These are phyloP conservation scores for Bergia sp. DNA, from an alignment of 92 coral and sea anemone genomes.

Conservation along the genomic window DNA sequence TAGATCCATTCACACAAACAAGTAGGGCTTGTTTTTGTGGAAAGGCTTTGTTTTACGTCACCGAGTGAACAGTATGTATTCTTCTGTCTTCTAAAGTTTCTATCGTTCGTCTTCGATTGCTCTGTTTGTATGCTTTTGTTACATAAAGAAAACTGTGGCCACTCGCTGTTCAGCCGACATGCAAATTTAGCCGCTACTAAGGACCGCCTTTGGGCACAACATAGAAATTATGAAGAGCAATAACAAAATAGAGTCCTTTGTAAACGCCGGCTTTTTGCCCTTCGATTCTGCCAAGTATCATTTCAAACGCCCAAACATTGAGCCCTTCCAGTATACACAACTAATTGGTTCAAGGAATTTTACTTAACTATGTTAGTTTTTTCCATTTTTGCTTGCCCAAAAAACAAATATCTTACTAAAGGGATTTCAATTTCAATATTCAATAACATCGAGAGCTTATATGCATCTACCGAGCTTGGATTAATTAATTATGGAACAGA, in stretches of 20 bases:
- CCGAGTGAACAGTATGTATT: neutral
- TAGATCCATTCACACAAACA: slow-evolving; percentile 36
- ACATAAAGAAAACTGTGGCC: slow-evolving; percentile 6
- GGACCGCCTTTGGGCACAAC: slow-evolving; percentile 71
- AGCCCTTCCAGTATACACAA: slow-evolving; percentile 11
- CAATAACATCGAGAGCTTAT: slow-evolving; percentile 25
- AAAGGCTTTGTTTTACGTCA: slow-evolving; percentile 9
- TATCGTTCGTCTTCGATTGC: slow-evolving; percentile 30
- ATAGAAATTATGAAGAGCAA: slow-evolving; percentile 52
- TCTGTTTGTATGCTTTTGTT: slow-evolving; percentile 38
- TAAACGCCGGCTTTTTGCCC: slow-evolving; percentile 58
- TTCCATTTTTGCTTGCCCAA: slow-evolving; percentile 16
- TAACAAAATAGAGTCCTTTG: slow-evolving; percentile 62
- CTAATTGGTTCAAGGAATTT: slow-evolving; percentile 42
- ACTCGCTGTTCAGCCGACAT: slow-evolving; percentile 40
- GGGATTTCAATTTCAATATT: slow-evolving; percentile 44
- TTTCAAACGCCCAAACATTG: neutral
- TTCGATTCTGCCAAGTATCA: slow-evolving; percentile 20
- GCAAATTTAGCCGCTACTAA: slow-evolving; percentile 52
- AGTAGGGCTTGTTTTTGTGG: neutral
- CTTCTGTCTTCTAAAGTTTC: slow-evolving; percentile 4
- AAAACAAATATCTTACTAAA: slow-evolving; percentile 43
- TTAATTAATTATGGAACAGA: slow-evolving; percentile 45
- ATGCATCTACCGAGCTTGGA: slow-evolving; percentile 37
- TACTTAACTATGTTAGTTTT: slow-evolving; percentile 38